These are phyloP conservation scores for Anolis apletophallus DNA, from an alignment of 2,797 vertebrate genomes.

Conservation along the genomic window DNA sequence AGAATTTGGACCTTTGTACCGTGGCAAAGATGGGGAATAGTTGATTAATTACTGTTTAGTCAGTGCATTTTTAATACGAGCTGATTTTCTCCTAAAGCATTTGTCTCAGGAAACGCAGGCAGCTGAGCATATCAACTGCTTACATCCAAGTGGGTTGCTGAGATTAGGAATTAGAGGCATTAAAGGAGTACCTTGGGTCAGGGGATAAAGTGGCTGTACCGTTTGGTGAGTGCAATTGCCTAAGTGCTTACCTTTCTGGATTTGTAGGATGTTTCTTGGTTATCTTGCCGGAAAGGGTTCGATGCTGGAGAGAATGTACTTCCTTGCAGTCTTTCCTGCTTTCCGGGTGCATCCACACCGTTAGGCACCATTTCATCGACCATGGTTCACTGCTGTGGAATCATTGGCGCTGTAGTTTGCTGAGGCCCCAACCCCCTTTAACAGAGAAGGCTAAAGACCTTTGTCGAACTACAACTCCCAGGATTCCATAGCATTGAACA, in stretches of 20 bases:
- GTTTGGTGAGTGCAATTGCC: background rate
- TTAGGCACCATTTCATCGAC: too few species aligned
- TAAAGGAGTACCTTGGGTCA: background rate
- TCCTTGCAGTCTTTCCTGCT: background rate
- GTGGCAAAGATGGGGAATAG: background rate
- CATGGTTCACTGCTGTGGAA: too few species aligned
- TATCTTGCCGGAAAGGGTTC: background rate
- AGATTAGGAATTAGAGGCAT: constrained; percentile 15
- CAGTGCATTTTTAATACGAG: background rate
- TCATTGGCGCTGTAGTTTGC: too few species aligned
- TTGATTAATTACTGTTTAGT: background rate
- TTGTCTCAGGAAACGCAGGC: background rate
- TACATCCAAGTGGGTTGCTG: constrained; percentile 1
- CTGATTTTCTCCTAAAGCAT: background rate
- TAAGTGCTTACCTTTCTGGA: background rate
- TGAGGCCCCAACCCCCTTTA: too few species aligned
- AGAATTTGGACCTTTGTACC: background rate
- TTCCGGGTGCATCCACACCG: too few species aligned
- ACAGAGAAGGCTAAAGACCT: too few species aligned
- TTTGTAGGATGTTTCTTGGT: background rate
- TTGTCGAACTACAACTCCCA: too few species aligned
- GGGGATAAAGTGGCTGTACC: background rate
- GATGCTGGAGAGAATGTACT: background rate
- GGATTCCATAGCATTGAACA: too few species aligned
- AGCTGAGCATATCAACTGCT: too few species aligned